Base-by-base conservation (phyloP, 2,797 vertebrate species). In the Danio aesculapii region DNA sequence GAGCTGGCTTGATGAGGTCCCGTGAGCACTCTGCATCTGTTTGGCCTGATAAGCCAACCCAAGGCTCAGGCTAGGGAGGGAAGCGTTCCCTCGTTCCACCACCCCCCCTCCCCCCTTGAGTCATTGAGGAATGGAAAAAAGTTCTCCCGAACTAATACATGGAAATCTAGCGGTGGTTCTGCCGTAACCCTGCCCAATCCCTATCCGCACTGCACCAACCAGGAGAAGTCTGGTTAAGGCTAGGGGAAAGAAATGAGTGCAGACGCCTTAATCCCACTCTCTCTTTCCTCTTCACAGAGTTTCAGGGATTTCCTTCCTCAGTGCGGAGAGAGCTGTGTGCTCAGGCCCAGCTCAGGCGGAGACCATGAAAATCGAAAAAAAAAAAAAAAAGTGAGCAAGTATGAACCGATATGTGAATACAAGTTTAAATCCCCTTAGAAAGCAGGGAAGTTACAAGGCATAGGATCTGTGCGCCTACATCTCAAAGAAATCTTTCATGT, bases 31-130 rank as follows among this genome's bases (percentile, higher is more conserved):
- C 84, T 87, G 88, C 92, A 92, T 92, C 93, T 94, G 93, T 88
- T 91, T 87, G 86, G 86, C 90, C 89, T 87, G 93, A 94, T 94
- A 94, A 94, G 92, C 90, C 92, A 84, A 91, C 86, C 90, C 87
- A 77, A 86, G 89, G 90, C 74, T 84, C 69, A 19, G 52, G 57
- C 70, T 79, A 75, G 61, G 52, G 43, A 44, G 41, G 46, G 61
- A 21, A 55, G 41, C 8, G 4, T 75, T 81, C 70, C 71, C 53
- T 68, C 21, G 44, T 59, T 49, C 50, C 61, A 55, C 41, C 43
- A 5, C 11, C 64, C 52, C 64, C 30, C 50, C 17, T 9, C 39
- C 21, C 17, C 9, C 39, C 21, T 50, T 67, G 62, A 68, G n/a
- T 50, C 46, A 2, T 58, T 52, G 79, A 87, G 80, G 81, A 80